Percentiles rank a stretch among this genome's conserved stretches.
phyloP scores from a whole-genome alignment of 2,797 vertebrate genomes.

The Selene dorsalis region DNA sequence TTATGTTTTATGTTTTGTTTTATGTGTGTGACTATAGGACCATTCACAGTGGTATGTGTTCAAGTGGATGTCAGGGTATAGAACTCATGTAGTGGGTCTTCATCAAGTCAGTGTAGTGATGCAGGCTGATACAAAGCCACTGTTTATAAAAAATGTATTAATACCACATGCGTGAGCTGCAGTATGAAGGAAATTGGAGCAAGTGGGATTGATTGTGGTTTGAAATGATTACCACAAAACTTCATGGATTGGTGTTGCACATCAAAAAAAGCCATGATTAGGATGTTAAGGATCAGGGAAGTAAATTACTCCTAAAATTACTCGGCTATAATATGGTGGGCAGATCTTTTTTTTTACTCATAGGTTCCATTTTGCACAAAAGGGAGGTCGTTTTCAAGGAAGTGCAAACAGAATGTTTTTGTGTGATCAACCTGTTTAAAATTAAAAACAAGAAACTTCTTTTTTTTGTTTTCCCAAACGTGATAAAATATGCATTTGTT shows the following conservation, averaged over 20 bases:
- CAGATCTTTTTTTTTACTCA: slow-evolving; percentile 12
- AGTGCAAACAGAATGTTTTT: neutral
- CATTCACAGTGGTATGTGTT: slow-evolving; percentile 22
- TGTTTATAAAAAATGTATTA: slow-evolving; percentile 52
- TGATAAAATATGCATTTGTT: slow-evolving; percentile 7
- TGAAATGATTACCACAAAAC: slow-evolving; percentile 63
- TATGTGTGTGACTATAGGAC: neutral
- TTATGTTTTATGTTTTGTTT: neutral
- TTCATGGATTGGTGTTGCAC: slow-evolving; percentile 63
- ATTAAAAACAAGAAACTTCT: neutral
- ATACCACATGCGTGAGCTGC: slow-evolving; percentile 55
- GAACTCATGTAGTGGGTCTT: slow-evolving; percentile 22
- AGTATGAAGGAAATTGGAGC: slow-evolving; percentile 38
- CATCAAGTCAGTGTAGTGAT: slow-evolving; percentile 14
- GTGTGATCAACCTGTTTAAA: neutral
- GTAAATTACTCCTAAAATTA: slow-evolving; percentile 51
- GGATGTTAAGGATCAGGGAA: slow-evolving; percentile 49
- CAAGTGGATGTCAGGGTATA: slow-evolving; percentile 46
- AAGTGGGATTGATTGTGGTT: slow-evolving; percentile 68
- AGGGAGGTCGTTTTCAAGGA: neutral
- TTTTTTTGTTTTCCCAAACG: neutral
- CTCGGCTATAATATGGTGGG: slow-evolving; percentile 21
- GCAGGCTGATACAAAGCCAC: slow-evolving; percentile 25
- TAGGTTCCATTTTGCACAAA: neutral
- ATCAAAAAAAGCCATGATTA: slow-evolving; percentile 60